Percentiles rank a stretch among this genome's conserved stretches.
phyloP scores from a whole-genome alignment of 2,113 vertebrate genomes.

The Elaphurus davidianus region DNA sequence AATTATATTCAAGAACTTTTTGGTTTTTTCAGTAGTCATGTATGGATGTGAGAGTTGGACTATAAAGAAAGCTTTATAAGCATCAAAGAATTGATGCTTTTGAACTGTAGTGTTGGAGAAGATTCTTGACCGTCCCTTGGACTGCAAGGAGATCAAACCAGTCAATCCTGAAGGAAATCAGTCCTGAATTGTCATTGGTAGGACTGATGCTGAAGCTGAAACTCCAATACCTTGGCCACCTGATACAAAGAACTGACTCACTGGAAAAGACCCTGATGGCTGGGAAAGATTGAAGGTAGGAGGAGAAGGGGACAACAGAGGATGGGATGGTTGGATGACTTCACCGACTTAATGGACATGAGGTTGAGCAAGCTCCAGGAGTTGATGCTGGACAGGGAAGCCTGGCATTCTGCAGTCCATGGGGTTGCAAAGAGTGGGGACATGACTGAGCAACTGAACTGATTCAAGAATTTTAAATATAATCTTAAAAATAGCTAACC shows the following conservation, averaged over 20 bases:
- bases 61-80: not conserved
- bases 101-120: not conserved
- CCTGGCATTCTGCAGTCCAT: not conserved
- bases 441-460: not conserved
- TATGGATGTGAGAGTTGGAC: not conserved
- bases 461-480: not conserved
- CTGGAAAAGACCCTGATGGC: not conserved
- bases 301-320: not conserved
- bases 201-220: not conserved
- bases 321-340: not conserved
- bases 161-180: not conserved
- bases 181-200: not conserved
- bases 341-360: not conserved
- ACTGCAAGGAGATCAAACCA: not conserved
- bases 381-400: not conserved
- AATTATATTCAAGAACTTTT: not conserved
- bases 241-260: not conserved
- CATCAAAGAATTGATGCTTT: not conserved
- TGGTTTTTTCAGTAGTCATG: not conserved
- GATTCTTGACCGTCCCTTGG: not conserved
- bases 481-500: not conserved
- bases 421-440: not conserved
- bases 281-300: not conserved
- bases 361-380: not conserved
- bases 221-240: not conserved